Conservation (phyloP, 1,140 invertebrate species). For the Microplitis mediator region DNA sequence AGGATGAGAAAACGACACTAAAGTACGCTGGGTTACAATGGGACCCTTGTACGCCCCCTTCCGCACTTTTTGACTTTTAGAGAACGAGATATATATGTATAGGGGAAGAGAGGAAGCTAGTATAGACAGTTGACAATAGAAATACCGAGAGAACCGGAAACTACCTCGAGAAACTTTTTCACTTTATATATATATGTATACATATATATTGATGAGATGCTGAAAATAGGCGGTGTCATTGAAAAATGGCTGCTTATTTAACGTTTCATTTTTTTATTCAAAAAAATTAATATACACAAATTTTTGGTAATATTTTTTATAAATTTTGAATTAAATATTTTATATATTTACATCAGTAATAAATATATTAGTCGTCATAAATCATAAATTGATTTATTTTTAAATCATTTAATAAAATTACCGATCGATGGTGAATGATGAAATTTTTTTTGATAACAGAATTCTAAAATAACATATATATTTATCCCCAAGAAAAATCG, state of each 20-base stretch:
- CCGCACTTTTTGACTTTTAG: slow-evolving; percentile 30
- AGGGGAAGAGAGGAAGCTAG: slow-evolving; percentile 3
- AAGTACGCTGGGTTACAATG: slow-evolving; percentile 18
- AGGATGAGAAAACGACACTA: slow-evolving; percentile 18
- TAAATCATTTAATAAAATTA: too few relatives aligned
- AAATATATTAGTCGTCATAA: too few relatives aligned
- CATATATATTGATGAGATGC: slow-evolving; percentile 7
- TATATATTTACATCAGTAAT: too few relatives aligned
- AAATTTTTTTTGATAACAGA: too few relatives aligned
- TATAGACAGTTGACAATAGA: slow-evolving; percentile 2
- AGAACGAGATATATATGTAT: slow-evolving; percentile 17
- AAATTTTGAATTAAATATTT: too few relatives aligned
- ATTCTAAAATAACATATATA: too few relatives aligned
- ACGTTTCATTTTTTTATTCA: background rate
- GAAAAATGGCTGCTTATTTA: background rate
- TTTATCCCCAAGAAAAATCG: too few relatives aligned
- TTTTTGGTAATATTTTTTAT: too few relatives aligned
- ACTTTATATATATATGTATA: slow-evolving; percentile 9
- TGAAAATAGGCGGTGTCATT: slow-evolving; percentile 20
- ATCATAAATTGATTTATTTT: too few relatives aligned
- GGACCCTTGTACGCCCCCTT: slow-evolving; percentile 29
- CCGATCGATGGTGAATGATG: too few relatives aligned
- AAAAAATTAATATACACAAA: too few relatives aligned
- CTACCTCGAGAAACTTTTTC: slow-evolving; percentile 19
- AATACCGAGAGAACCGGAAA: slow-evolving; percentile 25